Base-by-base conservation (phyloP, 1,140 invertebrate genomes). In the Paralvinella palmiformis region DNA sequence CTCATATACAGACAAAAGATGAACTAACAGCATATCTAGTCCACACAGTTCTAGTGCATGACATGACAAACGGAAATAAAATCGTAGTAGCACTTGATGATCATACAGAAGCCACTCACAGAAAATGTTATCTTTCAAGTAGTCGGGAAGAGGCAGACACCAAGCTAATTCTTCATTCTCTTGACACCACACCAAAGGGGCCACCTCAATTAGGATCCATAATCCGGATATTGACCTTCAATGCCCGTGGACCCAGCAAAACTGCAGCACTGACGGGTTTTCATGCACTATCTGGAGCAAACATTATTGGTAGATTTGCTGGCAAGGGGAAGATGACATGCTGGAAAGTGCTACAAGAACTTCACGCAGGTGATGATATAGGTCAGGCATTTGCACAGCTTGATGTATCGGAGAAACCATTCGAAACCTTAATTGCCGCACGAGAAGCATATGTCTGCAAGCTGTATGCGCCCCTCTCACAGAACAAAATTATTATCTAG, bases 91-190 rank as follows among this genome's bases (percentile, higher is more conserved):
- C 52, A 20, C 27, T 20, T 17, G 50, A 50, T 29, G 63, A 60
- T 20, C 6, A 24, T 41, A 24, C 45, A 48, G 37, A 44, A 48
- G 45, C 17, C 45, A 48, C 45, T 48, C 45, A 48, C 5, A 48
- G 45, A 48, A n/a, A 48, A 48, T n/a, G 20, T n/a, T 22, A 48
- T 48, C 1, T 48, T 24, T 48, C 45, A 48, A 48, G 45, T 48
- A 24, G 20, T 48, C 56, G 61, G 7, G 63, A 61, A 35, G 63
- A 65, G 27, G 63, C 45, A 22, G 63, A 65, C 31, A 50, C 57
- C 29, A 65, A 65, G 33, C 22, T 65, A n/a, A 48, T 65, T n/a
- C 58, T 65, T 10, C 44, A 65, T 61, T 45, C 63, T 50, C 10
- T 53, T n/a, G 63, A 65, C 61, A 32, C 57, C 33, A 61, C 56